phyloP scores from a whole-genome alignment of 2,888 invertebrate genomes.

The Eupeodes latifasciatus region DNA sequence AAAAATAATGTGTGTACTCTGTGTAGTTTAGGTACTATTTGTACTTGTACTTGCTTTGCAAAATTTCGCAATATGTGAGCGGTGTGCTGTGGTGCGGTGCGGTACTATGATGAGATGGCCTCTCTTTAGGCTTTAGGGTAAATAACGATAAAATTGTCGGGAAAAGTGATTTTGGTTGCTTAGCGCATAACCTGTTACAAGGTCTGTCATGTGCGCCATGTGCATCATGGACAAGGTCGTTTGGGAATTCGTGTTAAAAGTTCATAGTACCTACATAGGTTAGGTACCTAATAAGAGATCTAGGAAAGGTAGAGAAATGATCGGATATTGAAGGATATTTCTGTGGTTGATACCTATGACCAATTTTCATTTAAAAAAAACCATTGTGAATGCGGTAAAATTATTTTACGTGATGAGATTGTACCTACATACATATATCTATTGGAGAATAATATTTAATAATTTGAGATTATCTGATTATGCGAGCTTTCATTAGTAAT shows the following conservation, averaged over 20 bases:
- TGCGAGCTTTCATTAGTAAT: too few relatives aligned
- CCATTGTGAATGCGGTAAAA: too few relatives aligned
- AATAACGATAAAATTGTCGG: conserved; percentile 43
- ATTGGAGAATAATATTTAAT: too few relatives aligned
- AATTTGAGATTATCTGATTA: too few relatives aligned
- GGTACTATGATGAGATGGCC: too few relatives aligned
- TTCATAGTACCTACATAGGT: too few relatives aligned
- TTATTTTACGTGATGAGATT: too few relatives aligned
- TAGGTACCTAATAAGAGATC: background rate
- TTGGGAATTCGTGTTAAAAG: background rate
- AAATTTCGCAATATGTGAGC: conserved; percentile 27
- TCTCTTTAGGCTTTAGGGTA: conserved; percentile 59
- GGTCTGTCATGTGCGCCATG: background rate
- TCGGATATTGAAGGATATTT: background rate
- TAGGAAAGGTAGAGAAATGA: background rate
- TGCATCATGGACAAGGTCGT: conserved; percentile 2
- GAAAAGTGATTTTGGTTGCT: conserved; percentile 41
- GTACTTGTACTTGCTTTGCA: conserved; percentile 29
- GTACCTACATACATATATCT: too few relatives aligned
- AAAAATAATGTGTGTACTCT: background rate
- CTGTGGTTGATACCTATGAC: too few relatives aligned
- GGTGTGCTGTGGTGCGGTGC: background rate
- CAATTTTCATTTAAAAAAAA: too few relatives aligned
- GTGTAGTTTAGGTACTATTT: conserved; percentile 16
- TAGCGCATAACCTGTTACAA: conserved; percentile 25